A percentile compares a stretch with the other conserved stretches of the same genome.
phyloP scores from a whole-genome alignment of 2,113 vertebrate genomes.

The Barbus barbus region DNA sequence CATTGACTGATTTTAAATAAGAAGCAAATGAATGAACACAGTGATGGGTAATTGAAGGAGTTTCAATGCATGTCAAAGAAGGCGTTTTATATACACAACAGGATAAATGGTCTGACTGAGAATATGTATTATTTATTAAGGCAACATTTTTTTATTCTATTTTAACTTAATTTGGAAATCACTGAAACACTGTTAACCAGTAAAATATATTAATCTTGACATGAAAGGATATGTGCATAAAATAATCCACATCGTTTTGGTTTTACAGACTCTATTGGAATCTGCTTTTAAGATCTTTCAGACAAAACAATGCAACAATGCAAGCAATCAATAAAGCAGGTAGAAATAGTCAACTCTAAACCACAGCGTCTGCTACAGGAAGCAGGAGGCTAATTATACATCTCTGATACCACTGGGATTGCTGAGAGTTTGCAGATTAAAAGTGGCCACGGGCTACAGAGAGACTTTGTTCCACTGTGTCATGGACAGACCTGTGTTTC shows the following conservation, averaged over 20 bases:
- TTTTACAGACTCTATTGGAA: not conserved
- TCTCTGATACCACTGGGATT: slow-evolving; percentile 58
- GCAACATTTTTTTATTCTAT: not conserved
- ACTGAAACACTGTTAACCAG: not conserved
- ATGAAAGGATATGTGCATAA: not conserved
- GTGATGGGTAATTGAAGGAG: not conserved
- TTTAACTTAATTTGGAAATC: not conserved
- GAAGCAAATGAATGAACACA: slow-evolving; percentile 3
- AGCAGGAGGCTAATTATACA: slow-evolving; percentile 79
- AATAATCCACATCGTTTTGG: too few species aligned
- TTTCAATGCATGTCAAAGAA: not conserved
- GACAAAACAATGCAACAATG: not conserved
- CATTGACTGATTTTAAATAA: slow-evolving; percentile 4
- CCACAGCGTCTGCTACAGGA: slow-evolving; percentile 64
- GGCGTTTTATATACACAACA: not conserved
- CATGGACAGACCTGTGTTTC: slow-evolving; percentile 73
- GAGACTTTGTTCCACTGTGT: slow-evolving; percentile 68
- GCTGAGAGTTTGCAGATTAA: slow-evolving; percentile 70
- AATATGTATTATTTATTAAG: not conserved
- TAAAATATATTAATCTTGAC: not conserved
- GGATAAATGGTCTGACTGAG: slow-evolving; percentile 2
- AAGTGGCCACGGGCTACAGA: slow-evolving; percentile 68
- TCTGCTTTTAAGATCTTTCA: not conserved
- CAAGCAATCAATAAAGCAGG: not conserved
- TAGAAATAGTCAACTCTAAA: slow-evolving; percentile 22